Conservation (phyloP, 2,797 vertebrate species). For the Triplophysa bombifrons region DNA sequence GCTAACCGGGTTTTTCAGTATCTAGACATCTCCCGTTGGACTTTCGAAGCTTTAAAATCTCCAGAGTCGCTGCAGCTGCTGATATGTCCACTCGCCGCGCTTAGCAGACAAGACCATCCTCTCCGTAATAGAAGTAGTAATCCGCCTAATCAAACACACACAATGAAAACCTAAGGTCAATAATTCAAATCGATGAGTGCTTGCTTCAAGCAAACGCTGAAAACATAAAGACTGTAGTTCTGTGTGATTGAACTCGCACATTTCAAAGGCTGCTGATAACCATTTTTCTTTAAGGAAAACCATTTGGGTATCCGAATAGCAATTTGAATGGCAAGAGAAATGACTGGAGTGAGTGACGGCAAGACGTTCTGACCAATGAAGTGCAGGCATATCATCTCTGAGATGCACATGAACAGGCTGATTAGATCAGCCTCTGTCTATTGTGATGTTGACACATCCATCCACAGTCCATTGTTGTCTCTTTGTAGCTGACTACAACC, state of each 20-base stretch:
- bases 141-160: conserved; percentile 55
- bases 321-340: conserved; percentile 21
- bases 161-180: conserved; percentile 60
- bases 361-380: conserved; percentile 13
- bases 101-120: conserved; percentile 60
- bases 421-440: conserved; percentile 28
- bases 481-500: conserved; percentile 13
- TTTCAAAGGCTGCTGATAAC: conserved; percentile 60
- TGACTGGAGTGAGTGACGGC: conserved; percentile 4
- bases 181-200: conserved; percentile 59
- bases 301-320: background rate
- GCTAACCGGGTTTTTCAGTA: conserved; percentile 37
- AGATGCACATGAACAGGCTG: conserved; percentile 7
- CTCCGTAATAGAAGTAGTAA: conserved; percentile 58
- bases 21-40: conserved; percentile 34
- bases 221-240: conserved; percentile 47
- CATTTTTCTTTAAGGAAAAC: conserved; percentile 41
- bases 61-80: conserved; percentile 26
- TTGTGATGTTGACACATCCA: conserved; percentile 16
- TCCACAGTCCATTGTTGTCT: conserved; percentile 13
- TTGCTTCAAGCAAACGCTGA: conserved; percentile 45
- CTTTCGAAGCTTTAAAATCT: conserved; percentile 51
- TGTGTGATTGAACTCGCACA: conserved; percentile 64
- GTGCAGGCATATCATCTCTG: background rate
- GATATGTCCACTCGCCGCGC: conserved; percentile 40